These are phyloP conservation scores for Pogona vitticeps DNA, from an alignment of 2,113 vertebrate genomes.

Conservation along the genomic window DNA sequence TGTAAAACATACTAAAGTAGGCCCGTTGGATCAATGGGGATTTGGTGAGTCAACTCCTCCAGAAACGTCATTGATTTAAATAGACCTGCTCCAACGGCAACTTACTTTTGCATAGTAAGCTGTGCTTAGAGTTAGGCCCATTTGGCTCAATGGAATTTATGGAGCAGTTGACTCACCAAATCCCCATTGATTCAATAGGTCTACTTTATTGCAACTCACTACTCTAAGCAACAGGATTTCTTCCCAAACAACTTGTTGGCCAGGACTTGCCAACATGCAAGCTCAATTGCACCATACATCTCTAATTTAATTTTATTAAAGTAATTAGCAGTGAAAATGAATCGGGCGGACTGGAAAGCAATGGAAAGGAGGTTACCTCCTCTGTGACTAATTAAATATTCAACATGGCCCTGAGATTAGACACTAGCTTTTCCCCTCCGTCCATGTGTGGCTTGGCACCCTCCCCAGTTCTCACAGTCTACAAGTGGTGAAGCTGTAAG, in stretches of 20 bases:
- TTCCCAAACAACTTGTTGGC: neutral
- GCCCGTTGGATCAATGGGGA: too few species aligned
- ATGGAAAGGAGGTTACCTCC: neutral
- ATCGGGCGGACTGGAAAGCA: neutral
- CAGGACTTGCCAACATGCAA: neutral
- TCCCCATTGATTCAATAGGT: too few species aligned
- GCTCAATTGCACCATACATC: neutral
- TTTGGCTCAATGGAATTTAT: too few species aligned
- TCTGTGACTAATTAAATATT: neutral
- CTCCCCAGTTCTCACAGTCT: slow-evolving; percentile 60
- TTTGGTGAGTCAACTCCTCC: too few species aligned
- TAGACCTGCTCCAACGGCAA: too few species aligned
- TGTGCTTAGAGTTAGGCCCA: neutral
- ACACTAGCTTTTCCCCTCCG: neutral
- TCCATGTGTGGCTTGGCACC: neutral
- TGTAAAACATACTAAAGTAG: too few species aligned
- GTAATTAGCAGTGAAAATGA: neutral
- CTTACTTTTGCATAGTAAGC: too few species aligned
- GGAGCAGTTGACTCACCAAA: too few species aligned
- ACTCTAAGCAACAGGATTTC: too few species aligned
- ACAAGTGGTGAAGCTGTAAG: neutral
- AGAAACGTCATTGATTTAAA: too few species aligned
- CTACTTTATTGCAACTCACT: too few species aligned
- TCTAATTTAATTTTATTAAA: neutral
- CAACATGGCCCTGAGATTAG: neutral